Conservation (phyloP, 1,140 invertebrate species). For the Macrostomum lignano region DNA sequence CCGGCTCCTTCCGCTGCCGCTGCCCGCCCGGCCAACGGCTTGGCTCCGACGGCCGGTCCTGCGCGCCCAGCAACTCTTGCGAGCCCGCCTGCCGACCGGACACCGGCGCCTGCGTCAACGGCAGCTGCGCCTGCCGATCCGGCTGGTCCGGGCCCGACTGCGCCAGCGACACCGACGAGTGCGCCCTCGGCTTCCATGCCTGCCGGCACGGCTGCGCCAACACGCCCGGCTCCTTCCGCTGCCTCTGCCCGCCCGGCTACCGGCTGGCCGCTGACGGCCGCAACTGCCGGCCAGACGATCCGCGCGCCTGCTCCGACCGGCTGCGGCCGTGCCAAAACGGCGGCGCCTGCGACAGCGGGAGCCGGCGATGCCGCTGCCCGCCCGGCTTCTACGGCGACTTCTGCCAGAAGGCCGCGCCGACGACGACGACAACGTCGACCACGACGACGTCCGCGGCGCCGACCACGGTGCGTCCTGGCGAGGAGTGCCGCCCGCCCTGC, state of each 20-base stretch:
- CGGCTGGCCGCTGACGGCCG: slow-evolving; percentile 39
- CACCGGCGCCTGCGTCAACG: not conserved
- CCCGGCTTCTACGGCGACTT: no score
- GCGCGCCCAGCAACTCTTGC: no score
- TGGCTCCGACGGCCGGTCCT: slow-evolving; percentile 15
- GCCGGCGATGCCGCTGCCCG: no score
- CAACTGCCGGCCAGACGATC: slow-evolving; percentile 35
- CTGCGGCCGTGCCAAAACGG: slow-evolving; percentile 65
- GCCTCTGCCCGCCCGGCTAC: slow-evolving; percentile 76
- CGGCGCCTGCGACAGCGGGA: no score
- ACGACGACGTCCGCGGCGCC: no score
- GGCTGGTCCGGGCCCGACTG: slow-evolving; percentile 55
- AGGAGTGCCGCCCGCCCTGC: not conserved
- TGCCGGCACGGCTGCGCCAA: slow-evolving; percentile 89
- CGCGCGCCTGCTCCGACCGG: slow-evolving; percentile 32
- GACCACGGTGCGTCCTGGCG: no score
- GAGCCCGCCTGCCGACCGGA: not conserved
- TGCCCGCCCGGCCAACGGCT: slow-evolving; percentile 16
- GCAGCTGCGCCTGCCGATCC: slow-evolving; percentile 2
- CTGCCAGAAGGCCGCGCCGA: no score
- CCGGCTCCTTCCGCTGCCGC: slow-evolving; percentile 10
- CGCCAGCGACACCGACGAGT: slow-evolving; percentile 84
- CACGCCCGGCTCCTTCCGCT: slow-evolving; percentile 70
- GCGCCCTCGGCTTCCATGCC: slow-evolving; percentile 66
- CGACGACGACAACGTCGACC: no score